Base-by-base conservation (phyloP, 2,797 vertebrate genomes). In the Anguilla pacifica region DNA sequence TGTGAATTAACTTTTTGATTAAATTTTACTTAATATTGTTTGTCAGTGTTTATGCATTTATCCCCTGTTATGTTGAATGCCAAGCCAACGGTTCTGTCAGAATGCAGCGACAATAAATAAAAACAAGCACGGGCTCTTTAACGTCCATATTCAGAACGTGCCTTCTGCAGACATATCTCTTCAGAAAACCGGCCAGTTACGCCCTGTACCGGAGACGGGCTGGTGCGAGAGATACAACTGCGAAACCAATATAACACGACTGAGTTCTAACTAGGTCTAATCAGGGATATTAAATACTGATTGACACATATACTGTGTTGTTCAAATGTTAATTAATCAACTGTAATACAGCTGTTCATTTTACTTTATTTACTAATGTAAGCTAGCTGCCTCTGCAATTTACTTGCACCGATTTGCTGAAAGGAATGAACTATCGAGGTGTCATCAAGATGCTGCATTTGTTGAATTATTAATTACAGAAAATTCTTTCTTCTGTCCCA, bases 161-260 rank as follows among this genome's bases (percentile, higher is more conserved):
- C 70, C 85, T 89, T 85, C 85, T 89, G 90, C 79, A 89, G 91
- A 90, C 43, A 51, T 81, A 87, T 89, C 87, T 88, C 61, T 57
- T 90, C 85, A 64, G 53, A 86, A 83, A 88, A 84, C 92, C 91
- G 91, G 86, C 81, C 93, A 95, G 95, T 95, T 94, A 96, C 96
- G 95, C 96, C 96, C 96, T 95, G 94, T 15, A 92, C 93, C 91
- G 88, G 91, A 93, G 90, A 91, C 91, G 91, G 89, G 89, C 92
- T 93, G 93, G 94, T 93, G 94, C 91, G 92, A 90, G 92, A 91
- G 92, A 91, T 93, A 92, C 92, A 90, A 93, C 93, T 85, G 87
- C 19, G 59, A 55, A 92, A 92, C 92, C 55, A 1, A 83, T 89
- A 92, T 86, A 87, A 92, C 92, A 84, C 53, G 88, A 86, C 88